Evolutionary conservation across 2,888 invertebrate genomes (phyloP).

Genomic region (Byasa hedistus): DNA sequence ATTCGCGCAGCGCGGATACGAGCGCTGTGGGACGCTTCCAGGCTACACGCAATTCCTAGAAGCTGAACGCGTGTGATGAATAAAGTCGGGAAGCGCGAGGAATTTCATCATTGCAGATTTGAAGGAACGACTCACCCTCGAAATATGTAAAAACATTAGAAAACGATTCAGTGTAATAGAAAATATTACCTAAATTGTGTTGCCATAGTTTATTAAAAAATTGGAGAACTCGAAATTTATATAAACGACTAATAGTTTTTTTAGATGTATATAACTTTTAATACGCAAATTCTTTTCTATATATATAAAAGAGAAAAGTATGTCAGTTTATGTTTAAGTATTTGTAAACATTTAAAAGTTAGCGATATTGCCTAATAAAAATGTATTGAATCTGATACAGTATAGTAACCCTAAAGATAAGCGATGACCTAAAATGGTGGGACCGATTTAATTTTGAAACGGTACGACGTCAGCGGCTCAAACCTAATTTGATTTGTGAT

Average conservation of each 20-base stretch:
- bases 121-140: slow-evolving; percentile 59
- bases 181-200: slow-evolving; percentile 46
- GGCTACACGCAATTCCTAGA: slow-evolving; percentile 70
- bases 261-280: neutral
- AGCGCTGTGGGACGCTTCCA: slow-evolving; percentile 51
- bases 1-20: slow-evolving; percentile 66
- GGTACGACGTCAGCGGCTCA: slow-evolving; percentile 36
- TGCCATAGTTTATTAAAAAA: neutral
- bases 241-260: too few species aligned
- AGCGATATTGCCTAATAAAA: slow-evolving; percentile 10
- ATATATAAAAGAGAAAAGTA: neutral
- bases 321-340: neutral
- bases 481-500: slow-evolving; percentile 55
- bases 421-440: slow-evolving; percentile 43
- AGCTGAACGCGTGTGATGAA: slow-evolving; percentile 73
- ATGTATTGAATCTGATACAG: slow-evolving; percentile 8
- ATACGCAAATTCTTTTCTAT: neutral
- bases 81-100: slow-evolving; percentile 65
- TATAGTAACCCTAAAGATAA: slow-evolving; percentile 19
- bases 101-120: slow-evolving; percentile 75
- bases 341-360: neutral
- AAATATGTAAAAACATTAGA: slow-evolving; percentile 63
- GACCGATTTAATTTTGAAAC: slow-evolving; percentile 47
- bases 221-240: too few species aligned
- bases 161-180: slow-evolving; percentile 48